phyloP scores from a whole-genome alignment of 2,113 vertebrate species.

The Indri indri region DNA sequence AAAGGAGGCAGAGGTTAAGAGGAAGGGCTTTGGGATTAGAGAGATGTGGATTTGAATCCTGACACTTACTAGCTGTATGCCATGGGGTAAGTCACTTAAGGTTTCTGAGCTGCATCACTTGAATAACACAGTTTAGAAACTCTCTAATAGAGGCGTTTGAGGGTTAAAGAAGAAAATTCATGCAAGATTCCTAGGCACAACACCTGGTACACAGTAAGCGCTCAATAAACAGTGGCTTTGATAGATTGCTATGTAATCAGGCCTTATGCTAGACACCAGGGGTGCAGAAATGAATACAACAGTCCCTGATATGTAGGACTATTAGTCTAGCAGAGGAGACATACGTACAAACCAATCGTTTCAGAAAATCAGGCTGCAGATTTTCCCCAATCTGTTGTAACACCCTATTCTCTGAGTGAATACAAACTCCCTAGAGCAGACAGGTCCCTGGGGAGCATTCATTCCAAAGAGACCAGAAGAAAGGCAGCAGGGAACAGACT shows the following conservation, averaged over 20 bases:
- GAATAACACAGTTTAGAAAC: slow-evolving; percentile 13
- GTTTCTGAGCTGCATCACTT: background rate
- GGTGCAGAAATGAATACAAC: slow-evolving; percentile 5
- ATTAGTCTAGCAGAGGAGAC: slow-evolving; percentile 56
- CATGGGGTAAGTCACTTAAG: background rate
- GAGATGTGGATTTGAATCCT: background rate
- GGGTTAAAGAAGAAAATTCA: background rate
- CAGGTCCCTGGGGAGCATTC: slow-evolving; percentile 23
- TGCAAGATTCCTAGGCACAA: background rate
- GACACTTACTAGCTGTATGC: background rate
- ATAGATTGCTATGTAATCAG: background rate
- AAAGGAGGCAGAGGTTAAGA: slow-evolving; percentile 18
- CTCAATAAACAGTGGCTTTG: slow-evolving; percentile 34
- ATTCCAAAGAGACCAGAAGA: slow-evolving; percentile 44
- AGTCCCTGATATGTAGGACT: background rate
- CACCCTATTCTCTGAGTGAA: slow-evolving; percentile 42
- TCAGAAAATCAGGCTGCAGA: slow-evolving; percentile 51
- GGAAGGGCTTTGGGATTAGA: background rate
- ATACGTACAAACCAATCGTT: background rate
- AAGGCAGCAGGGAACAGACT: slow-evolving; percentile 31
- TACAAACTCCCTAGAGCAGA: slow-evolving; percentile 52
- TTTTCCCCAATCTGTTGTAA: slow-evolving; percentile 47
- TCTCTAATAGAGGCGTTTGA: background rate
- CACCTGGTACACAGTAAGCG: background rate
- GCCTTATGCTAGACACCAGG: background rate